A percentile compares a stretch with the other conserved stretches of the same genome.
phyloP scores from a whole-genome alignment of 2,888 invertebrate species.

The Leucophora obtusa region DNA sequence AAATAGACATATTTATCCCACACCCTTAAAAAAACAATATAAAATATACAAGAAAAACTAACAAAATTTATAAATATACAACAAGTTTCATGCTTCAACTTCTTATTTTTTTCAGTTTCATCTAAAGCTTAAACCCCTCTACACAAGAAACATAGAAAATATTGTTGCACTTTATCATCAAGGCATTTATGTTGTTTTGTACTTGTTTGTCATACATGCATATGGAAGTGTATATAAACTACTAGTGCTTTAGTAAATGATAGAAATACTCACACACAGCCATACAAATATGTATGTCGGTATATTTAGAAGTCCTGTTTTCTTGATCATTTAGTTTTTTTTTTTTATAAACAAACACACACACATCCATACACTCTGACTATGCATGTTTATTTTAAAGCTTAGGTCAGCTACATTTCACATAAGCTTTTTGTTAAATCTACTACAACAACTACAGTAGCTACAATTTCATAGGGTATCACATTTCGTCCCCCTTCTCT shows the following conservation, averaged over 20 bases:
- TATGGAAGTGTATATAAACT: neutral
- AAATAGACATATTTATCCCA: conserved; percentile 55
- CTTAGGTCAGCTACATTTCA: conserved; percentile 76
- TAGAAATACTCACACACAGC: neutral
- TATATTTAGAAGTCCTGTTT: conserved; percentile 23
- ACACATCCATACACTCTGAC: conserved; percentile 9
- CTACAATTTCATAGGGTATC: conserved; percentile 11
- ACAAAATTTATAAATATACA: conserved; percentile 16
- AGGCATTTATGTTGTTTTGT: conserved; percentile 41
- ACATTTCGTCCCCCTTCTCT: neutral
- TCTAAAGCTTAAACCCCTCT: neutral
- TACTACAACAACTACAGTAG: conserved; percentile 44
- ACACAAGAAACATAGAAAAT: conserved; percentile 32
- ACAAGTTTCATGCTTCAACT: neutral
- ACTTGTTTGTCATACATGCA: conserved; percentile 11
- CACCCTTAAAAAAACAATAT: conserved; percentile 24
- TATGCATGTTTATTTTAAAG: conserved; percentile 70
- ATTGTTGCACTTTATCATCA: conserved; percentile 57
- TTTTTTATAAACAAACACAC: conserved; percentile 2
- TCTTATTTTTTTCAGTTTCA: neutral
- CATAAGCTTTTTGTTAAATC: conserved; percentile 68
- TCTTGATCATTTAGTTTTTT: conserved; percentile 46
- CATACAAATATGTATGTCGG: neutral
- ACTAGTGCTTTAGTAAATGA: neutral
- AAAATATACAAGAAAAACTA: neutral